Percentiles rank a stretch among this genome's conserved stretches.
Evolutionary conservation across 1,140 invertebrate species (phyloP).

Genomic region (Rhizoglyphus robini): DNA sequence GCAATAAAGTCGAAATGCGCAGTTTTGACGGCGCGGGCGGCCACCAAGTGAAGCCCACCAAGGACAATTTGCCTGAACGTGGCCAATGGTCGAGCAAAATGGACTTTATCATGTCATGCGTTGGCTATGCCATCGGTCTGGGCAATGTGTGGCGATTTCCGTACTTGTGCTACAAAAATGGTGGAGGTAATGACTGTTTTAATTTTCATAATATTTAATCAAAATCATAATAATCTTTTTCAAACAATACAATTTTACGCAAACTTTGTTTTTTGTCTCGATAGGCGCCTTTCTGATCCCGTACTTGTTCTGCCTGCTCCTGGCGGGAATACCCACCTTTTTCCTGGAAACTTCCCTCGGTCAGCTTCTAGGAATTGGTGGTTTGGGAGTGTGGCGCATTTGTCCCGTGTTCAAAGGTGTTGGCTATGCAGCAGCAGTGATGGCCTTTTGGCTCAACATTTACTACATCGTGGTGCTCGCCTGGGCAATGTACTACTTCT

Average conservation of each 20-base stretch:
- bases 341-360: constrained; percentile 92
- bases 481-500: constrained; percentile 95
- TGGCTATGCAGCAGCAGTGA: constrained; percentile 92
- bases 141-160: constrained; percentile 50
- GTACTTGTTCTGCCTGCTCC: constrained; percentile 77
- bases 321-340: constrained; percentile 95
- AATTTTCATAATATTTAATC: too few relatives aligned
- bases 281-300: constrained; percentile 81
- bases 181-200: constrained; percentile 37
- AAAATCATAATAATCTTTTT: too few relatives aligned
- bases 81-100: constrained; percentile 63
- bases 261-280: not conserved
- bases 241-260: too few relatives aligned
- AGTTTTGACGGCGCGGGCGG: constrained; percentile 19
- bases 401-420: constrained; percentile 98
- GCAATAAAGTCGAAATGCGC: constrained; percentile 22
- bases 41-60: constrained; percentile 21
- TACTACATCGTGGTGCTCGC: constrained; percentile 98
- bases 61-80: constrained; percentile 42
- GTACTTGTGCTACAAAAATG: constrained; percentile 44
- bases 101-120: constrained; percentile 70
- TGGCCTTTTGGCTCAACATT: constrained; percentile 98
- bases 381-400: constrained; percentile 91
- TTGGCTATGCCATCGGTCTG: constrained; percentile 42
- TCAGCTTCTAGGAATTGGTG: constrained; percentile 91